Conservation (phyloP, 2,888 invertebrate genomes). For the Drepanosiphum platanoidis region DNA sequence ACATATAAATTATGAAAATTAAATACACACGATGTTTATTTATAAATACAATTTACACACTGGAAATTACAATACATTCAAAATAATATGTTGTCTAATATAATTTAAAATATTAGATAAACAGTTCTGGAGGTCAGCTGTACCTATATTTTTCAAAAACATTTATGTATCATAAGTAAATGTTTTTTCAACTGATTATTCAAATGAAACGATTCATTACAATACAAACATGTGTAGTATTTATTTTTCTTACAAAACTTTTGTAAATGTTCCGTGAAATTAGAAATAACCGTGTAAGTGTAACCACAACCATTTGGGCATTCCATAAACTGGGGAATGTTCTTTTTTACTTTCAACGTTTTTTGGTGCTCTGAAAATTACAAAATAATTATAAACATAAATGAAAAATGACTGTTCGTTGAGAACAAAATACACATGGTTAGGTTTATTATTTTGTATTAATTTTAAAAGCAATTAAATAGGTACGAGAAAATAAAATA, state of each 20-base stretch:
- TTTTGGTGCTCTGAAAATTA: constrained; percentile 11
- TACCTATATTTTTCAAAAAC: constrained; percentile 23
- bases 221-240: constrained; percentile 65
- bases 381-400: neutral
- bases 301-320: constrained; percentile 65
- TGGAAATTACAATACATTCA: too few species aligned
- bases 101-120: too few species aligned
- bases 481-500: neutral
- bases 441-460: neutral
- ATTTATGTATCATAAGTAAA: constrained; percentile 60
- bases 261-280: constrained; percentile 66
- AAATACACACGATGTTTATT: too few species aligned
- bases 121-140: too few species aligned
- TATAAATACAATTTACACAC: too few species aligned
- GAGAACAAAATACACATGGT: neutral
- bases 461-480: neutral
- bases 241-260: constrained; percentile 68
- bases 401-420: neutral
- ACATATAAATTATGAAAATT: too few species aligned
- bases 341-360: constrained; percentile 32
- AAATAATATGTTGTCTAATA: too few species aligned
- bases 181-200: constrained; percentile 63
- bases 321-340: constrained; percentile 51
- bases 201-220: constrained; percentile 61
- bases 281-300: constrained; percentile 63